phyloP scores from a whole-genome alignment of 1,140 invertebrate genomes.

The Apis mellifera region DNA sequence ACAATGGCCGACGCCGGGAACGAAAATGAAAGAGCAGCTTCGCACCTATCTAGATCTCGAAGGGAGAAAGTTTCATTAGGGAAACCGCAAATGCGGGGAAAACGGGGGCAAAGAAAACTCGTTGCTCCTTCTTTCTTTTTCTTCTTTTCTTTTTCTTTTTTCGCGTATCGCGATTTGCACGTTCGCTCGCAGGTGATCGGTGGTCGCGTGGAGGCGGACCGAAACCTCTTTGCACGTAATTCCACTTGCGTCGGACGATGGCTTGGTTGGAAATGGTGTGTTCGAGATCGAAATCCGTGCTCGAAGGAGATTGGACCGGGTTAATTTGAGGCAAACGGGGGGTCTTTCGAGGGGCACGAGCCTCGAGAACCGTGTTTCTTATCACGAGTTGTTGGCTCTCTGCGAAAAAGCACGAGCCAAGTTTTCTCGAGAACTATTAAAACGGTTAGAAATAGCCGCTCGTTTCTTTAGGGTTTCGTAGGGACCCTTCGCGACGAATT shows the following conservation, averaged over 20 bases:
- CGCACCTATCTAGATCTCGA: slow-evolving; percentile 26
- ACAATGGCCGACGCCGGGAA: background rate
- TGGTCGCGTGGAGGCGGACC: slow-evolving; percentile 12
- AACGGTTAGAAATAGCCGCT: background rate
- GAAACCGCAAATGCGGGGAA: slow-evolving; percentile 9
- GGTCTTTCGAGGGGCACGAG: background rate
- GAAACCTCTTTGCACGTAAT: slow-evolving; percentile 10
- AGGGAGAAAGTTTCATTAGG: slow-evolving; percentile 36
- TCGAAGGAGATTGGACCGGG: background rate
- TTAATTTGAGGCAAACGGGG: background rate
- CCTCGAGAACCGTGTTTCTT: background rate
- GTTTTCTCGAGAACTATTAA: background rate
- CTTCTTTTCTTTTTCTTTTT: no score
- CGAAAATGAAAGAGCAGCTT: slow-evolving; percentile 37
- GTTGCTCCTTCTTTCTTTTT: background rate
- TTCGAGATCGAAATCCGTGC: background rate
- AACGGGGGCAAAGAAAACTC: slow-evolving; percentile 33
- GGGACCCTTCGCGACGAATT: background rate
- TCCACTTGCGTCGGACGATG: background rate
- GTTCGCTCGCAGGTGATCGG: no score
- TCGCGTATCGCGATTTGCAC: slow-evolving; percentile 20
- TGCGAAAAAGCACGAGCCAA: background rate
- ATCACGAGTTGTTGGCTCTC: background rate
- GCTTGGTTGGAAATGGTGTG: background rate
- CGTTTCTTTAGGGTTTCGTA: background rate